Percentiles rank a stretch among this genome's conserved stretches.
These are phyloP conservation scores for Melanotaenia maccullochi DNA, from an alignment of 2,797 vertebrate species.

Conservation along the genomic window DNA sequence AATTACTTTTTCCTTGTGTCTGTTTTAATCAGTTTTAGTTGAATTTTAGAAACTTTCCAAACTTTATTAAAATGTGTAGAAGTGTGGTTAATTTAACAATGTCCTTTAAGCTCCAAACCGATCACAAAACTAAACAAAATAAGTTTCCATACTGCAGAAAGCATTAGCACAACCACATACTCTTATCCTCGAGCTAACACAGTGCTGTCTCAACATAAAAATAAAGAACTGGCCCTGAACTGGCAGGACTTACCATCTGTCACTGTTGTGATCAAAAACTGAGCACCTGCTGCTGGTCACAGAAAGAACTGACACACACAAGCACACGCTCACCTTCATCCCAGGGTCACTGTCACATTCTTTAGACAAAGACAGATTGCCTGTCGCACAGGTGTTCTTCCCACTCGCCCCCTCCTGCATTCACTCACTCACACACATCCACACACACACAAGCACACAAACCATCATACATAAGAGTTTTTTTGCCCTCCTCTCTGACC, in stretches of 20 bases:
- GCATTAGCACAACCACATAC: too few relatives aligned
- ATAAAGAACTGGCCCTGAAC: constrained; percentile 17
- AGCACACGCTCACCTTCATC: constrained; percentile 64
- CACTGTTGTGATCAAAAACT: constrained; percentile 38
- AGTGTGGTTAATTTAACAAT: too few relatives aligned
- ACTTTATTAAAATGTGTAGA: too few relatives aligned
- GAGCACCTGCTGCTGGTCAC: constrained; percentile 57
- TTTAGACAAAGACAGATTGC: constrained; percentile 71
- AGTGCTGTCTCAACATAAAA: neutral
- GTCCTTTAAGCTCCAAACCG: too few relatives aligned
- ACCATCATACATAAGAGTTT: constrained; percentile 17
- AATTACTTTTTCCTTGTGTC: too few relatives aligned
- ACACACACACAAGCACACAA: constrained; percentile 20
- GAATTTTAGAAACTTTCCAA: too few relatives aligned
- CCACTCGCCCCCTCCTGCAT: constrained; percentile 18
- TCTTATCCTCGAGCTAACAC: too few relatives aligned
- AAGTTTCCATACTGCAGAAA: too few relatives aligned
- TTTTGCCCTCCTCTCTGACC: constrained; percentile 18
- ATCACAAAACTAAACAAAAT: too few relatives aligned
- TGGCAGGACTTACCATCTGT: constrained; percentile 26
- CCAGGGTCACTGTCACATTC: constrained; percentile 73
- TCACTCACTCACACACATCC: constrained; percentile 19
- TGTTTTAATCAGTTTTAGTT: too few relatives aligned
- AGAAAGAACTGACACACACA: constrained; percentile 27
- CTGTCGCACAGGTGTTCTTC: constrained; percentile 67